phyloP scores from a whole-genome alignment of 1,140 invertebrate species.

The Aethina tumida region DNA sequence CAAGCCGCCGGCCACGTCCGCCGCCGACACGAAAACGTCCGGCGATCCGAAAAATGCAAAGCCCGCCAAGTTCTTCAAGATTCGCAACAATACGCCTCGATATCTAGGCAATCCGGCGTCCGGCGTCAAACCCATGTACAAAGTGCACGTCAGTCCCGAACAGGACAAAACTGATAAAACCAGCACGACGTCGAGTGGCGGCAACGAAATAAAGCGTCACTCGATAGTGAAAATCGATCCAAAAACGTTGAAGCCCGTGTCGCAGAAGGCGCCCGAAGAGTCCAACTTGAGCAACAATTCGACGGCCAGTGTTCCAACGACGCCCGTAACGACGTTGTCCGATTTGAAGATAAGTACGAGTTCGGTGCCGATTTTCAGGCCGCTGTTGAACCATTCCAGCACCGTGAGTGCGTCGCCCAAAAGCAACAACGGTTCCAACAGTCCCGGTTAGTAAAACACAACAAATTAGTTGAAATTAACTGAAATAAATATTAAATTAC shows the following conservation, averaged over 20 bases:
- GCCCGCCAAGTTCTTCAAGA: constrained; percentile 48
- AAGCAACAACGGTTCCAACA: too few relatives aligned
- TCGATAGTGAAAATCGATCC: constrained; percentile 51
- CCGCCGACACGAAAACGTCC: constrained; percentile 16
- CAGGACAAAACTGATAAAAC: constrained; percentile 27
- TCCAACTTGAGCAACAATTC: constrained; percentile 35
- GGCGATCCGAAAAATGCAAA: constrained; percentile 27
- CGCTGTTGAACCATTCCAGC: constrained; percentile 32
- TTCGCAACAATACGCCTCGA: constrained; percentile 44
- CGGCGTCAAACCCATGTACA: constrained; percentile 51
- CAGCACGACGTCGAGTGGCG: constrained; percentile 18
- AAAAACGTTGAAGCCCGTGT: constrained; percentile 48
- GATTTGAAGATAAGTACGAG: constrained; percentile 33
- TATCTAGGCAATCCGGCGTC: constrained; percentile 50
- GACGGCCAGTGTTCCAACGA: constrained; percentile 24
- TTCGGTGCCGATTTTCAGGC: constrained; percentile 33
- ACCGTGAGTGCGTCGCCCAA: constrained; percentile 30
- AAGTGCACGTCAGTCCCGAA: constrained; percentile 32
- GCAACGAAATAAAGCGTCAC: constrained; percentile 31
- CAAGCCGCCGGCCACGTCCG: constrained; percentile 4
- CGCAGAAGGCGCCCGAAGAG: constrained; percentile 39
- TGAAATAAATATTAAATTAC: too few relatives aligned
- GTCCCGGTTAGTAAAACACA: too few relatives aligned
- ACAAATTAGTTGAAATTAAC: too few relatives aligned
- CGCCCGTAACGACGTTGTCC: constrained; percentile 36